Evolutionary conservation across 92 coral and sea anemone genomes (phyloP), one percentile per base, ranked within the genome.

Genomic region (Umimayanthus kanabou): DNA sequence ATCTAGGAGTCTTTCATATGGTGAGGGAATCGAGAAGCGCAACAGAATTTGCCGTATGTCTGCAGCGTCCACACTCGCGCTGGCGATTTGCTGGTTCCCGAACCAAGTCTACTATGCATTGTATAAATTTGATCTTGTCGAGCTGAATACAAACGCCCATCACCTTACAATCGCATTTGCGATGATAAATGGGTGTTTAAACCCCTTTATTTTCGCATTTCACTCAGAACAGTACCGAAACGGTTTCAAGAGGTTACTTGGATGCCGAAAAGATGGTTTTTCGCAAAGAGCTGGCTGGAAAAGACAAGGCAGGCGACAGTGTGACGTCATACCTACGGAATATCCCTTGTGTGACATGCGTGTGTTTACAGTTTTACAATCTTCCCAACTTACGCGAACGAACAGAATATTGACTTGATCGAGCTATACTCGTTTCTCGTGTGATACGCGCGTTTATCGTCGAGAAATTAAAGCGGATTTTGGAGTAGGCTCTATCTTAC

Each of bases 141-240:
- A 77, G 33, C 79, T 92, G 30, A 92, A 89, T 40, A 92, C 89
- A 6, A 77, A 64, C 45, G 80, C 66, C 1, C 94, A 92, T 49
- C 79, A 89, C 70, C 28, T 82, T 11, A 92, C 94, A 8, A 92
- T 92, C 26, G 92, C 85, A 4, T 74, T 89, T 5, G 94, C 94
- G 15, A 74, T 92, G 90, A 39, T 92, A 0, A 92, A 89, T 50
- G 80, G 90, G 3, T 89, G 92, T 71, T n/a, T 92, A 13, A 92
- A 92, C 86, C 94, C 94, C 49, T 88, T 92, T 29, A 92, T 89
- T 39, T 92, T 92, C 55, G 94, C 94, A 2, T 92, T 92, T 45
- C 94, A 92, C 66, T 92, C 94, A 4, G 90, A 16, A 37, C 92
- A 89, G 57, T 92, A 89, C 80, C 74, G 92, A n/a, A 70, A 61